Evolutionary conservation across 2,113 vertebrate species (phyloP).

Genomic region (Cyprinus carpio): DNA sequence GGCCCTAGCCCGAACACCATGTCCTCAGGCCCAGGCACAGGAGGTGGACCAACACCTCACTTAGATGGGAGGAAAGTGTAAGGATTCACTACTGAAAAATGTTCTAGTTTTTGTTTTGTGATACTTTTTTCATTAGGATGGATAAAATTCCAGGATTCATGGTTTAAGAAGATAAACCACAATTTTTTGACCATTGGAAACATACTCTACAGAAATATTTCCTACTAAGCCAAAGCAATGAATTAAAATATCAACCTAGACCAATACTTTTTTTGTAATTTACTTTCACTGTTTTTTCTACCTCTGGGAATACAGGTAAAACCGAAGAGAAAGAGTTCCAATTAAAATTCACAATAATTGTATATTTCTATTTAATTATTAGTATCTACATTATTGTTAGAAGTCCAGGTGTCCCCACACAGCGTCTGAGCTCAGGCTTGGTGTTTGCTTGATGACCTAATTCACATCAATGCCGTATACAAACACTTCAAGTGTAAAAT

Average conservation of each 20-base stretch:
- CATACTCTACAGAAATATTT: no score
- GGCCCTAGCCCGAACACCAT: conserved; percentile 74
- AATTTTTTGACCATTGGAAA: no score
- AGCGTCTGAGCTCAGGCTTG: conserved; percentile 92
- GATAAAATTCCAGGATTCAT: no score
- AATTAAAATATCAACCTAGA: no score
- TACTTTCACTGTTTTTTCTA: neutral
- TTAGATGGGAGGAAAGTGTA: conserved; percentile 95
- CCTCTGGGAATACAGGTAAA: neutral
- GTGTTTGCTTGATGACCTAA: conserved; percentile 70
- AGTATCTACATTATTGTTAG: conserved; percentile 59
- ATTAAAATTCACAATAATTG: neutral
- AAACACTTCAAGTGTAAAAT: neutral
- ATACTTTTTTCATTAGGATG: neutral
- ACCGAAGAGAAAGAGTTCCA: neutral
- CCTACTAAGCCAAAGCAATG: no score
- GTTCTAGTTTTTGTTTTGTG: neutral
- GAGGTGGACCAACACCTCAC: conserved; percentile 88
- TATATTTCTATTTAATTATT: no score
- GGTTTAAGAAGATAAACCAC: no score
- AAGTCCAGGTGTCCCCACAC: conserved; percentile 95
- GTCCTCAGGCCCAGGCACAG: conserved; percentile 73
- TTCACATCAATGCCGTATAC: neutral
- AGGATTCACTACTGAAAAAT: conserved; percentile 56
- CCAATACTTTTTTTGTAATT: neutral